A percentile compares a stretch with the other conserved stretches of the same genome.
phyloP scores from a whole-genome alignment of 2,113 vertebrate genomes.

The Nothoprocta perdicaria region DNA sequence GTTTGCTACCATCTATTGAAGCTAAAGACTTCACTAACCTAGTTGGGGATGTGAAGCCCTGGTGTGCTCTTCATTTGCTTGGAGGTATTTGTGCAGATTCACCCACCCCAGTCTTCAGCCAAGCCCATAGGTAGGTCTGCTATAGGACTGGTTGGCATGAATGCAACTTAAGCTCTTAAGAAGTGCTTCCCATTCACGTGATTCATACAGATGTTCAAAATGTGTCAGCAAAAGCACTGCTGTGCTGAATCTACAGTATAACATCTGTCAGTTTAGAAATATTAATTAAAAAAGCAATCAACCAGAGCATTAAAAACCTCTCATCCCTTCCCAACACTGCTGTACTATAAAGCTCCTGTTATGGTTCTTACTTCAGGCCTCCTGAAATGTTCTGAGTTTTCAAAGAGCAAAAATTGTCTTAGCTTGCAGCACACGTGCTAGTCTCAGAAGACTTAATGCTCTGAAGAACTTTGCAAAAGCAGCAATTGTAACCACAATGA shows the following conservation, averaged over 20 bases:
- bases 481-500: neutral
- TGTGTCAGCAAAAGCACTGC: neutral
- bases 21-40: neutral
- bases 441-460: neutral
- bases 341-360: neutral
- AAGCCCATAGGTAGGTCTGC: neutral
- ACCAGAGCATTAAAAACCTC: neutral
- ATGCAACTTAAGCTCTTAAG: neutral
- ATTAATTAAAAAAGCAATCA: neutral
- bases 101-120: neutral
- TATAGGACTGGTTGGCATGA: neutral
- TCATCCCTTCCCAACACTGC: neutral
- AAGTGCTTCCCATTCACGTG: neutral
- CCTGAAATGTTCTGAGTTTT: neutral
- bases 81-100: neutral
- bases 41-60: neutral
- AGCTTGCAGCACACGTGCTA: neutral
- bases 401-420: neutral
- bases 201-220: neutral
- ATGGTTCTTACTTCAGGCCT: neutral
- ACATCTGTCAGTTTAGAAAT: neutral
- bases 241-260: neutral
- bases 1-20: neutral
- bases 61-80: neutral
- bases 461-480: neutral